phyloP scores from a whole-genome alignment of 2,113 vertebrate genomes.

The Orientallactaga bullata region DNA sequence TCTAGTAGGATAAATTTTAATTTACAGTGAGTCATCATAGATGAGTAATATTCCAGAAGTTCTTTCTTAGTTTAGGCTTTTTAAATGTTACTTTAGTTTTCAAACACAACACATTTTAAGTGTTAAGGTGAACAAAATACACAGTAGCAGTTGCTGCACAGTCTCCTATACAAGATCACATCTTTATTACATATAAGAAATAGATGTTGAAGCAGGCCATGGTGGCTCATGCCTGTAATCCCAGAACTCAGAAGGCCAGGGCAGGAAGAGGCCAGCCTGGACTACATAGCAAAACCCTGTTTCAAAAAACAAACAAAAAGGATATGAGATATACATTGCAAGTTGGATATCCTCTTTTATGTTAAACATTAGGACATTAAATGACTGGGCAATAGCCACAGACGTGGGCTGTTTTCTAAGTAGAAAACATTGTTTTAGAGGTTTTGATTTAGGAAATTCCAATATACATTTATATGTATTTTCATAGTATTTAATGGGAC shows the following conservation, averaged over 20 bases:
- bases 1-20: constrained; percentile 53
- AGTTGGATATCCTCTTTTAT: constrained; percentile 75
- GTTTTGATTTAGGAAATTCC: background rate
- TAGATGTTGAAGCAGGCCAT: background rate
- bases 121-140: constrained; percentile 75
- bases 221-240: background rate
- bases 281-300: background rate
- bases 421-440: constrained; percentile 16
- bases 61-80: constrained; percentile 75
- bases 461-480: constrained; percentile 2
- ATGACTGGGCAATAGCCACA: constrained; percentile 53
- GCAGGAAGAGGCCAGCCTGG: background rate
- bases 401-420: background rate
- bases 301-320: background rate
- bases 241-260: background rate
- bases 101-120: constrained; percentile 74
- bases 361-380: constrained; percentile 76
- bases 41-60: constrained; percentile 72
- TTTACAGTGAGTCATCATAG: constrained; percentile 71
- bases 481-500: background rate
- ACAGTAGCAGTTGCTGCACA: constrained; percentile 71
- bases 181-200: constrained; percentile 75
- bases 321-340: background rate
- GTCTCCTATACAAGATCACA: constrained; percentile 69
- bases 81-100: constrained; percentile 76